Evolutionary conservation across 2,113 vertebrate species (phyloP), one percentile per base, ranked within the genome.

Genomic region (Zapus hudsonius): DNA sequence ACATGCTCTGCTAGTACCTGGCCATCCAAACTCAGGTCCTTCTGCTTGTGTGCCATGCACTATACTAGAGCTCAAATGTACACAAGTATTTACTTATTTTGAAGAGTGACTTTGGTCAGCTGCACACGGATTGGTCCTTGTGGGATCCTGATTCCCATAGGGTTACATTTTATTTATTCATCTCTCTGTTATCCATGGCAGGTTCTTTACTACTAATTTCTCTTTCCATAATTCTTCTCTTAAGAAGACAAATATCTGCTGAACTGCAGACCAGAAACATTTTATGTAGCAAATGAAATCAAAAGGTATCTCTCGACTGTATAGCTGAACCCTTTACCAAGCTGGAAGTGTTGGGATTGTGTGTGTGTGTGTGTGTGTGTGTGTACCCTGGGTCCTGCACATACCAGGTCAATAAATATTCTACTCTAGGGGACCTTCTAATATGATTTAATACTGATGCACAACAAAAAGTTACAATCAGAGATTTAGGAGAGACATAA

Each of bases 221-320:
- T 59, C 20, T 47, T 52, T 40, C 55, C 13, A 25, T 19, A n/a
- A 27, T 42, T 86, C 63, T 69, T 13, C 59, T 12, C 7, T 59
- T 33, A 78, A 13, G 17, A 78, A 69, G 40, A 52, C 63, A 87
- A 69, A 57, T 80, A 75, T 19, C 70, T 55, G 13, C 64, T 22
- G 20, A 69, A 38, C 38, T 76, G 3, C 59, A 93, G 75, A 61
- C 20, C 31, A n/a, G 42, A 83, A 67, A n/a, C 67, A 16, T 42
- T 95, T 94, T 38, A 31, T 61, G 76, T 75, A 88, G 93, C 29
- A 83, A 66, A 29, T 55, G 33, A 83, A 73, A 40, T 63, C 72
- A 81, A 16, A 40, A 63, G 8, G 0, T 42, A 73, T 33, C 47
- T 76, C 2, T 74, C 22, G 66, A 87, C 40, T 59, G 8, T 72